phyloP scores from a whole-genome alignment of 1,140 invertebrate species.

The Caenorhabditis brenneri region DNA sequence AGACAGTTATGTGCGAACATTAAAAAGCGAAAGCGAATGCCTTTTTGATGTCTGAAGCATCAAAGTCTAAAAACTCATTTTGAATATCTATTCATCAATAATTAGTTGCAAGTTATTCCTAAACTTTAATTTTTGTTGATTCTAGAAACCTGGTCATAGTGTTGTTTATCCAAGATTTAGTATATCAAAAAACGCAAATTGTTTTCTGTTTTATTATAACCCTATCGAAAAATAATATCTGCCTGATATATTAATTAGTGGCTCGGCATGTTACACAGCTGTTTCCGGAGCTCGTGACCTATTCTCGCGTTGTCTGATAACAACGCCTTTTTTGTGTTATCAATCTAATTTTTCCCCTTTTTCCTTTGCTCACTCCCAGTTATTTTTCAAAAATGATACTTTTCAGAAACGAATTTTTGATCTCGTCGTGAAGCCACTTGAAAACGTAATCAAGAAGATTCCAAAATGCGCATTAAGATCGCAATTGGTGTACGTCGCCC shows the following conservation, averaged over 20 bases:
- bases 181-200: too few relatives aligned
- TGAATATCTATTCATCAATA: not conserved
- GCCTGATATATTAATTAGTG: not conserved
- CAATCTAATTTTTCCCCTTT: not conserved
- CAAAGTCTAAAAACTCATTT: not conserved
- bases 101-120: too few relatives aligned
- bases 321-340: not conserved
- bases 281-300: slow-evolving; percentile 33
- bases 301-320: slow-evolving; percentile 1
- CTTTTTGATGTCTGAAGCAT: slow-evolving; percentile 1
- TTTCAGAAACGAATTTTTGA: slow-evolving; percentile 53
- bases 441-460: slow-evolving; percentile 13
- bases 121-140: not conserved
- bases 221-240: too few relatives aligned
- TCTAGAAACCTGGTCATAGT: not conserved
- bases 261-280: not conserved
- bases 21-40: slow-evolving; percentile 4
- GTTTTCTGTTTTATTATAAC: not conserved
- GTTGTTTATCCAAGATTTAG: too few relatives aligned
- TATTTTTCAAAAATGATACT: not conserved
- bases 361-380: not conserved
- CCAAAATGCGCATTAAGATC: slow-evolving; percentile 34
- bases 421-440: slow-evolving; percentile 39
- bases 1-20: slow-evolving; percentile 13
- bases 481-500: slow-evolving; percentile 21